Percentiles rank a stretch among this genome's conserved stretches.
Evolutionary conservation across 2,113 vertebrate genomes (phyloP).

Genomic region (Talpa occidentalis): DNA sequence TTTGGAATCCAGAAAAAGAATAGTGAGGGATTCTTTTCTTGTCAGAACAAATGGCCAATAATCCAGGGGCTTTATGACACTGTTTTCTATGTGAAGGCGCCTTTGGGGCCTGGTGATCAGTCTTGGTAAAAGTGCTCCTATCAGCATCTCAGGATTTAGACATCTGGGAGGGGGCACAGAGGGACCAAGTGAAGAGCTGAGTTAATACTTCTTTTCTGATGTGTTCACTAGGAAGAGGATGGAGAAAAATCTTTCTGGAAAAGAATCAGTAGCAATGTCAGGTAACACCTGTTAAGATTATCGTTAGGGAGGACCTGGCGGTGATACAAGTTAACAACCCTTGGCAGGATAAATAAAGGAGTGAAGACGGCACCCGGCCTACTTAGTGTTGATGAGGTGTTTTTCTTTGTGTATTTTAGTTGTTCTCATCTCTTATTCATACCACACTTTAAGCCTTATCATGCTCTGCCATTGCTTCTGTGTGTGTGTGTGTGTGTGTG

Average conservation of each 20-base stretch:
- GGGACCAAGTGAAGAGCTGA: background rate
- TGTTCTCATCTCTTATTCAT: background rate
- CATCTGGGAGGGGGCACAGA: background rate
- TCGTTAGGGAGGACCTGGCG: too few relatives aligned
- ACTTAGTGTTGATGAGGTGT: background rate
- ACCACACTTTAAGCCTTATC: background rate
- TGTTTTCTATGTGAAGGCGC: too few relatives aligned
- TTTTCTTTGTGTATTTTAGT: background rate
- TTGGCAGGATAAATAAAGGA: background rate
- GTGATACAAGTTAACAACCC: background rate
- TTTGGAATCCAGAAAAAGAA: background rate
- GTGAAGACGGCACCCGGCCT: rapidly evolving
- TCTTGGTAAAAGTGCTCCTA: background rate
- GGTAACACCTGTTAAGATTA: rapidly evolving
- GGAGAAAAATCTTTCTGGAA: background rate
- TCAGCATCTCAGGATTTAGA: background rate
- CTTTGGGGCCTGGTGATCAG: background rate
- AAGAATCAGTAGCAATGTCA: background rate
- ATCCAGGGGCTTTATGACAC: too few relatives aligned
- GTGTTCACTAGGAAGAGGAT: background rate
- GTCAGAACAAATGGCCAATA: too few relatives aligned
- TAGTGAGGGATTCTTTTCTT: background rate
- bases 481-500: background rate
- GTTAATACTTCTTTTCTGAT: background rate
- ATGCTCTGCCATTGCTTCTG: background rate